Evolutionary conservation across 2,113 vertebrate species (phyloP).

Genomic region (Lonchura striata): DNA sequence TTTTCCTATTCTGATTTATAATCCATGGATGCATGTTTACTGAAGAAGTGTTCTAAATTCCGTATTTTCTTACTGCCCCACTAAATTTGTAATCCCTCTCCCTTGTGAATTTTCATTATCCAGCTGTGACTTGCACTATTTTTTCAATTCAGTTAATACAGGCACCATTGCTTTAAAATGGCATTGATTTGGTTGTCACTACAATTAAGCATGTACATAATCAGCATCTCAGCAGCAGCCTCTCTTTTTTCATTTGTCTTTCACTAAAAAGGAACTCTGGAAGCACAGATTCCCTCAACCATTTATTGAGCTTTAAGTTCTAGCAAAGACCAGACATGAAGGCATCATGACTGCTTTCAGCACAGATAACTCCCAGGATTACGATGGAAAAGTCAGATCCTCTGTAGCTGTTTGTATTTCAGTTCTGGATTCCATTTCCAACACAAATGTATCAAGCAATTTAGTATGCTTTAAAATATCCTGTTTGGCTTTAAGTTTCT

Average conservation of each 20-base stretch:
- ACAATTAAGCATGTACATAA: background rate
- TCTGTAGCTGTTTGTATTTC: background rate
- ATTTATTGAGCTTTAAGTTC: background rate
- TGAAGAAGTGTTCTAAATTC: background rate
- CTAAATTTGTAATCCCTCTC: background rate
- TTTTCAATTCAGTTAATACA: background rate
- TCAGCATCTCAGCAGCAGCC: background rate
- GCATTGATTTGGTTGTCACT: background rate
- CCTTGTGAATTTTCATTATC: background rate
- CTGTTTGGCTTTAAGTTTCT: background rate
- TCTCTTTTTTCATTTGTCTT: background rate
- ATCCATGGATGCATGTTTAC: background rate
- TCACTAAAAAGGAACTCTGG: background rate
- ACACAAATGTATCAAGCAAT: background rate
- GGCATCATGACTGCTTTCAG: background rate
- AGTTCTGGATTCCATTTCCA: background rate
- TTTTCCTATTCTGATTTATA: background rate
- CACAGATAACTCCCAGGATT: background rate
- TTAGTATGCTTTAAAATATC: background rate
- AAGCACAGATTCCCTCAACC: background rate
- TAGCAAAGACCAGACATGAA: background rate
- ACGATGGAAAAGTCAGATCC: background rate
- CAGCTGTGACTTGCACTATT: background rate
- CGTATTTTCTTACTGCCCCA: background rate
- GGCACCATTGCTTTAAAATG: background rate